phyloP scores from a whole-genome alignment of 2,113 vertebrate genomes.

The Rattus norvegicus region DNA sequence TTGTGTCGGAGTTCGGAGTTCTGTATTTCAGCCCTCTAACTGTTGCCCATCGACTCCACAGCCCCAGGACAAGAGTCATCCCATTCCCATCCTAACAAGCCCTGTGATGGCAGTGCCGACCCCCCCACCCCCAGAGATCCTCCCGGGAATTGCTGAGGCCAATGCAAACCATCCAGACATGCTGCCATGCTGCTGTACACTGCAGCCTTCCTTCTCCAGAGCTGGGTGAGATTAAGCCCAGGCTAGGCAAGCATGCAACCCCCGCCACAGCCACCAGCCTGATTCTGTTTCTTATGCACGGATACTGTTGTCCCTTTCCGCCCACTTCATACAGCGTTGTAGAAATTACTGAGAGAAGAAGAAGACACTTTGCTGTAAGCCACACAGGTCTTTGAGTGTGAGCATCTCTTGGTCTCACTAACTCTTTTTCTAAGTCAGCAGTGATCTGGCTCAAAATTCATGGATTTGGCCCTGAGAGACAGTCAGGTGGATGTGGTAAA shows the following conservation, averaged over 20 bases:
- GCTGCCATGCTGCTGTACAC: neutral
- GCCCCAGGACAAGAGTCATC: neutral
- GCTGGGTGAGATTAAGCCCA: neutral
- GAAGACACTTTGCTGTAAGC: neutral
- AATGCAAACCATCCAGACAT: neutral
- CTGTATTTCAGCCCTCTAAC: neutral
- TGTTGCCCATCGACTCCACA: neutral
- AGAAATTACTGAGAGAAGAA: neutral
- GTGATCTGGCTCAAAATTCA: slow-evolving; percentile 2
- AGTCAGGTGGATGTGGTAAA: neutral
- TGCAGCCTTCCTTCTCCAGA: too few relatives aligned
- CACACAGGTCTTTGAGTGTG: neutral
- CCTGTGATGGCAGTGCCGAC: neutral
- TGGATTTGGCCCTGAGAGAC: neutral
- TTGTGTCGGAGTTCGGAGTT: neutral
- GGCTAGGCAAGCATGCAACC: neutral
- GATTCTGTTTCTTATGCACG: neutral
- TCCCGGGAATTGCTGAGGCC: neutral
- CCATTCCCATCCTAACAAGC: neutral
- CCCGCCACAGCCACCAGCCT: neutral
- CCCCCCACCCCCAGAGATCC: neutral
- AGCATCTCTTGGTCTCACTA: neutral
- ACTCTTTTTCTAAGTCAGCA: slow-evolving; percentile 21
- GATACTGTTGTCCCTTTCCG: neutral
- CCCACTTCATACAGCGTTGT: neutral